Evolutionary conservation across 2,888 invertebrate species (phyloP).

Genomic region (Tromatobia lineatoria): DNA sequence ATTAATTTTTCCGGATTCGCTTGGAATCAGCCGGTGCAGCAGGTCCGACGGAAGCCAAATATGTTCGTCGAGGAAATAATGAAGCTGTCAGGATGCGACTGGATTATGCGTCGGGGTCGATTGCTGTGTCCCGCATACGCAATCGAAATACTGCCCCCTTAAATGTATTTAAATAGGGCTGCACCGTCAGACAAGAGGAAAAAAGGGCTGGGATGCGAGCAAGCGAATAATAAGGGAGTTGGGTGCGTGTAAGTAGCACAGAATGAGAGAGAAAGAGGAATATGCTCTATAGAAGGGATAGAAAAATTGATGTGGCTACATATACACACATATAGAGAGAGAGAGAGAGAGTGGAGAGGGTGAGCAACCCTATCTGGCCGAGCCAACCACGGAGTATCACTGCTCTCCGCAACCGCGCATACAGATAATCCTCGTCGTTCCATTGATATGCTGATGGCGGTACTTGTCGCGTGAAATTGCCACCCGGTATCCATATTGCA

Average conservation of each 20-base stretch:
- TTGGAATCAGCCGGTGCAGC: constrained; percentile 31
- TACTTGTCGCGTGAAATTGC: constrained; percentile 86
- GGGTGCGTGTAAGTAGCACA: constrained; percentile 51
- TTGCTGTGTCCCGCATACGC: constrained; percentile 9
- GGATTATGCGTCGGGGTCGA: constrained; percentile 58
- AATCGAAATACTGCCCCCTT: constrained; percentile 42
- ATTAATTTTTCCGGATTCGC: too few relatives aligned
- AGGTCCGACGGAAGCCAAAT: constrained; percentile 18
- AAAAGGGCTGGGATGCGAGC: constrained; percentile 52
- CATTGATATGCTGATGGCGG: constrained; percentile 85
- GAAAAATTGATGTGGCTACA: background rate
- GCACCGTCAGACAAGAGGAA: background rate
- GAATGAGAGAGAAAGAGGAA: constrained; percentile 18
- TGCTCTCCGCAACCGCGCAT: constrained; percentile 77
- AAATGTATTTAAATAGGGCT: constrained; percentile 53
- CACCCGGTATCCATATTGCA: constrained; percentile 82
- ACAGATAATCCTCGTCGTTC: constrained; percentile 83
- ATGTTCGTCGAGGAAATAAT: constrained; percentile 53
- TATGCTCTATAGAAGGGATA: constrained; percentile 28
- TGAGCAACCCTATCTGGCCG: constrained; percentile 84
- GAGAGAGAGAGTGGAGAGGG: constrained; percentile 49
- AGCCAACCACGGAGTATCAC: constrained; percentile 84
- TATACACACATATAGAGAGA: background rate
- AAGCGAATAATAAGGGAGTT: constrained; percentile 60
- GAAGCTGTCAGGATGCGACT: constrained; percentile 62